These are phyloP conservation scores for Perdita meconis DNA, from an alignment of 2,888 invertebrate species.

Conservation along the genomic window DNA sequence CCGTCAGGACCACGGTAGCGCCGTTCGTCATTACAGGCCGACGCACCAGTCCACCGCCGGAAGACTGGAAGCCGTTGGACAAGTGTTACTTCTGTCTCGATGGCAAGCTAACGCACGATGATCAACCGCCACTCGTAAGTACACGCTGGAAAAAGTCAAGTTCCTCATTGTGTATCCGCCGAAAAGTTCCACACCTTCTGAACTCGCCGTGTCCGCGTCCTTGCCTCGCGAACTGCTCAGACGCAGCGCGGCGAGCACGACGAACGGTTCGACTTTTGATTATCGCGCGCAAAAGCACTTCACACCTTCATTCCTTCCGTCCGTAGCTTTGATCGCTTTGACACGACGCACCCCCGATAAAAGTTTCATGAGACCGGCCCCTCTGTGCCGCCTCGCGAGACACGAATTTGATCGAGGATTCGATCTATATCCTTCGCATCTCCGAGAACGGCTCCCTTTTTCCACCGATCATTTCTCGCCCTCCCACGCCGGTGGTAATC, in stretches of 20 bases:
- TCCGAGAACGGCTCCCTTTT: constrained; percentile 43
- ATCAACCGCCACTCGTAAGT: constrained; percentile 86
- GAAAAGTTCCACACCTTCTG: no score
- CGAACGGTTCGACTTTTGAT: constrained; percentile 48
- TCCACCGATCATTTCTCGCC: constrained; percentile 51
- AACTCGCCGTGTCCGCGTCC: no score
- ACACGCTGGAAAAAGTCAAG: no score
- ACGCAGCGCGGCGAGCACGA: constrained; percentile 18
- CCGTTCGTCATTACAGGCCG: constrained; percentile 77
- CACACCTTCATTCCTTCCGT: constrained; percentile 16
- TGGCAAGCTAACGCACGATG: constrained; percentile 88
- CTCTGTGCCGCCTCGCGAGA: constrained; percentile 27
- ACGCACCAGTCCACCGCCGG: constrained; percentile 82
- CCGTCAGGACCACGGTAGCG: constrained; percentile 69
- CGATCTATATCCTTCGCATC: constrained; percentile 52
- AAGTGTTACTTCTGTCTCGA: constrained; percentile 94
- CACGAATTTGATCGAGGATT: constrained; percentile 64
- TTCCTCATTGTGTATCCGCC: no score
- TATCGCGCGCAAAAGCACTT: constrained; percentile 26
- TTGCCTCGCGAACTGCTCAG: not conserved
- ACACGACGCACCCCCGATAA: constrained; percentile 58
- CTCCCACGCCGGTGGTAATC: constrained; percentile 61
- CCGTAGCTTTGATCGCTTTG: constrained; percentile 69
- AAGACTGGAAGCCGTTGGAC: constrained; percentile 93
- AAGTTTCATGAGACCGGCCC: constrained; percentile 63